phyloP scores from a whole-genome alignment of 2,797 vertebrate genomes.

The Mormyrops attenuatus region DNA sequence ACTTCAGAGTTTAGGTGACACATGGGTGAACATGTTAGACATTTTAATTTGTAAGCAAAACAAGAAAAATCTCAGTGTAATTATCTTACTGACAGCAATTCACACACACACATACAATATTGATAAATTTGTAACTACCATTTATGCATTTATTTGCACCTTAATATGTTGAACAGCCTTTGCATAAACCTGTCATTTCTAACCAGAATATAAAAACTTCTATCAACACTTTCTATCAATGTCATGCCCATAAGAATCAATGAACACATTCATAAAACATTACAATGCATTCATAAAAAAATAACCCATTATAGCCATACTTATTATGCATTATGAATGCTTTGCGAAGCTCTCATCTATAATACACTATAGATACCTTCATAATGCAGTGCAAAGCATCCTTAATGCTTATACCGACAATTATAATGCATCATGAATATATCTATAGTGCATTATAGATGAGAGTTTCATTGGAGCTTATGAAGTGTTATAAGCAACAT shows the following conservation, averaged over 20 bases:
- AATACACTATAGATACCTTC: neutral
- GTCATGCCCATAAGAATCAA: neutral
- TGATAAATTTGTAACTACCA: neutral
- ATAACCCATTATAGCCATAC: neutral
- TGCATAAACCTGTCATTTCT: neutral
- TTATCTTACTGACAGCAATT: neutral
- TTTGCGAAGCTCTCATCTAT: neutral
- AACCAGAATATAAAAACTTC: neutral
- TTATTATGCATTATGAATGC: neutral
- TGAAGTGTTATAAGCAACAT: neutral
- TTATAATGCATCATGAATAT: neutral
- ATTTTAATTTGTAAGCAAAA: neutral
- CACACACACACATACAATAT: neutral
- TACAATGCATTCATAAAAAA: neutral
- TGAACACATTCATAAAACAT: neutral
- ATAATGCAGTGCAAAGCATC: neutral
- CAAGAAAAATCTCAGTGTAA: neutral
- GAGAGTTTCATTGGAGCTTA: neutral
- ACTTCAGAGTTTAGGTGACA: neutral
- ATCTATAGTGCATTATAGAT: neutral
- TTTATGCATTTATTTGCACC: neutral
- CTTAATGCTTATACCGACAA: neutral
- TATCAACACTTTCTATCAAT: neutral
- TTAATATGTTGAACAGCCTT: neutral
- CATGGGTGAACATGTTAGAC: neutral